Evolutionary conservation across 2,113 vertebrate genomes (phyloP).

Genomic region (Pholis gunnellus): DNA sequence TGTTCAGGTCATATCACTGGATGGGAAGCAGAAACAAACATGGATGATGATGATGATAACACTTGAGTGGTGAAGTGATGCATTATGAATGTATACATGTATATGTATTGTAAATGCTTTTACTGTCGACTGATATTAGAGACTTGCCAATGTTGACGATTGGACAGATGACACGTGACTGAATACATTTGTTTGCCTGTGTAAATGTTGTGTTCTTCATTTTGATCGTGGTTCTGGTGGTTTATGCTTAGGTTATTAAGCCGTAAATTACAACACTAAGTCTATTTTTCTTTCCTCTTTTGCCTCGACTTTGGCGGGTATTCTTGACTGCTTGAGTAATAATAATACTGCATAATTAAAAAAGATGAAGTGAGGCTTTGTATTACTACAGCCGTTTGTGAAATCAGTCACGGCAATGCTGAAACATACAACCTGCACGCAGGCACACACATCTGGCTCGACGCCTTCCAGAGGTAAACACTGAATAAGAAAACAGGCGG

Average conservation of each 20-base stretch:
- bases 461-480: slow-evolving; percentile 5
- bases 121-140: neutral
- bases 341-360: neutral
- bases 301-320: neutral
- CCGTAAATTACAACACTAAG: neutral
- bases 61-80: neutral
- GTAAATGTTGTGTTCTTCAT: neutral
- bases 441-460: slow-evolving; percentile 5
- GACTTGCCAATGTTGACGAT: neutral
- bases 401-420: neutral
- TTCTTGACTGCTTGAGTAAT: slow-evolving; percentile 3
- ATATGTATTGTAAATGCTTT: neutral
- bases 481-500: neutral
- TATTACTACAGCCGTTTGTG: neutral
- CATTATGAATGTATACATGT: neutral
- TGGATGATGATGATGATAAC: neutral
- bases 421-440: neutral
- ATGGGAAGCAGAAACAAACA: neutral
- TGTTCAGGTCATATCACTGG: neutral
- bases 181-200: neutral
- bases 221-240: too few species aligned
- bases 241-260: neutral
- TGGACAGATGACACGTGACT: neutral
- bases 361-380: neutral
- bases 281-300: neutral